Percentiles rank a stretch among this genome's conserved stretches.
phyloP scores from a whole-genome alignment of 2,113 vertebrate genomes.

The Bostrychus sinensis region DNA sequence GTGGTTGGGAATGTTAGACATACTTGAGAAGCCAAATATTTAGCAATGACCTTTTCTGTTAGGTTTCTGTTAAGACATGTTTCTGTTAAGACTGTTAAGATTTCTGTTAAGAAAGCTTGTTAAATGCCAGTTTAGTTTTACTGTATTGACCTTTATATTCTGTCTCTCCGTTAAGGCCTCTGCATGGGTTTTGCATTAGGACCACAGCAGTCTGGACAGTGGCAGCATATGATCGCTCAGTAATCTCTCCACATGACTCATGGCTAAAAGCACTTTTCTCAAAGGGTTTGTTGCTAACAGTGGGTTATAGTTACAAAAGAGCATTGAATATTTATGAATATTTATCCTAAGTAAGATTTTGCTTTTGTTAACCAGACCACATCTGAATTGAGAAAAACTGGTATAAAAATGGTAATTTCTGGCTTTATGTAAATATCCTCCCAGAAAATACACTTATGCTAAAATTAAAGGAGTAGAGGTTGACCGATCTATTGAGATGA shows the following conservation, averaged over 20 bases:
- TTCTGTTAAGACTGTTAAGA: too few species aligned
- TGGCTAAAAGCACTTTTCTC: slow-evolving; percentile 32
- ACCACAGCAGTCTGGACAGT: slow-evolving; percentile 43
- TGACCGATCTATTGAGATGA: too few species aligned
- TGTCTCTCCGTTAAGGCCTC: slow-evolving; percentile 21
- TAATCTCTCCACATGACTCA: slow-evolving; percentile 33
- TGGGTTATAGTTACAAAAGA: slow-evolving; percentile 44
- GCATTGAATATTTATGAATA: slow-evolving; percentile 70
- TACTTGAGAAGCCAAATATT: background rate
- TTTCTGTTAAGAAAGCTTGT: too few species aligned
- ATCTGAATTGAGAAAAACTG: too few species aligned
- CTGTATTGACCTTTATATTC: slow-evolving; percentile 15
- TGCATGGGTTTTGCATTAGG: slow-evolving; percentile 26
- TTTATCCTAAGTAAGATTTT: slow-evolving; percentile 49
- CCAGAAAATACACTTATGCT: too few species aligned
- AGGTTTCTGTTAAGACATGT: background rate
- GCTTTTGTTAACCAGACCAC: slow-evolving; percentile 49
- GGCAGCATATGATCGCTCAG: slow-evolving; percentile 38
- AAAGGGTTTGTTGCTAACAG: slow-evolving; percentile 23
- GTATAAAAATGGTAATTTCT: too few species aligned
- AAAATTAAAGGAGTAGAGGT: too few species aligned
- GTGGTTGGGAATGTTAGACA: background rate
- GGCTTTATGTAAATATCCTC: too few species aligned
- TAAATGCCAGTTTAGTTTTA: slow-evolving; percentile 4
- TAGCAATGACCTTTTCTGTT: slow-evolving; percentile 1